Evolutionary conservation across 2,113 vertebrate genomes (phyloP), one percentile per base, ranked within the genome.

Genomic region (Tachysurus vachellii): DNA sequence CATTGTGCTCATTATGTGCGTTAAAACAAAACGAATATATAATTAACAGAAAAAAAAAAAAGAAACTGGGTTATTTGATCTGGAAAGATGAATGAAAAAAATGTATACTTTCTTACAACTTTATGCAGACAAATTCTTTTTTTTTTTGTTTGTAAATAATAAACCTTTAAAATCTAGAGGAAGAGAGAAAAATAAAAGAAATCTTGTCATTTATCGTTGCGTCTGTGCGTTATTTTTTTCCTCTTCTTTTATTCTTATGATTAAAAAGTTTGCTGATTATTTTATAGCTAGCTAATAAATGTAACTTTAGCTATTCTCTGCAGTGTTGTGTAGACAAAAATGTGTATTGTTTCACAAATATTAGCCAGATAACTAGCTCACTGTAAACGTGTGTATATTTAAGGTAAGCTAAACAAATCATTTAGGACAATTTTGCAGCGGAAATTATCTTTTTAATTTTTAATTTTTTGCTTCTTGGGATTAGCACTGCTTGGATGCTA

Each of bases 91-190:
- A 95, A 94, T 93, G 93, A 90, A 90, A 94, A 89, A 64, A 91
- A 95, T 95, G 94, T 95, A 93, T 93, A 94, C 94, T 95, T 96
- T 96, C 95, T 95, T 95, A 95, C 93, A 94, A 94, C 93, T 95
- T 95, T 95, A 96, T 96, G 95, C 95, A 95, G 95, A 95, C 94
- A 95, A 96, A 95, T 94, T 94, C 94, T 90, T 79, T 86, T 91
- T 92, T 93, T 86, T 87, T 93, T 95, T 93, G 91, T 95, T 95
- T 96, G 95, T 96, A 96, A 95, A 96, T 96, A 95, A 94, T 95
- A 94, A 95, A 95, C 93, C 95, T 96, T 96, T 94, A 95, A 95
- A 95, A 95, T 93, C 94, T 95, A 96, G 92, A 94, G 84, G 90
- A n/a, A 68, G 88, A 88, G 42, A 82, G 85, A 89, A 91, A 94